A percentile compares a stretch with the other conserved stretches of the same genome.
Conservation (phyloP, 2,797 vertebrate genomes). For the Labroides dimidiatus region DNA sequence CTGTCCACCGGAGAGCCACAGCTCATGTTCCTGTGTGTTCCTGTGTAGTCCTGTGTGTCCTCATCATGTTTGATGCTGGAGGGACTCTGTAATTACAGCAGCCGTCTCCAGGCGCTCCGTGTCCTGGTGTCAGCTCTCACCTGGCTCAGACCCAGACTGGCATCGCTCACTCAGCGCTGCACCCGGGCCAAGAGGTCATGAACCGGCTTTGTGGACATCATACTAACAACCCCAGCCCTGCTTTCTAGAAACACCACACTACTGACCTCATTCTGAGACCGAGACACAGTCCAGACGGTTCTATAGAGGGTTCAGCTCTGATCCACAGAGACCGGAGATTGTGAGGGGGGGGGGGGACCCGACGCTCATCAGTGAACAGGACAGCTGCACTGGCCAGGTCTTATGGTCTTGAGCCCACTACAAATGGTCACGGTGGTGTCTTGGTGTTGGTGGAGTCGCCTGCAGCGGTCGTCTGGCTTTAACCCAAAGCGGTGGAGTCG, state of each 20-base stretch:
- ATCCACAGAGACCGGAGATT: background rate
- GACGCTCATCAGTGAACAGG: too few species aligned
- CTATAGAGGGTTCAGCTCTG: background rate
- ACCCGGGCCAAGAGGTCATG: constrained; percentile 24
- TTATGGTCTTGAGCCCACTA: too few species aligned
- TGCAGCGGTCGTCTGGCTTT: too few species aligned
- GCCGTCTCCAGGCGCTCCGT: constrained; percentile 24
- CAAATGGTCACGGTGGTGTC: too few species aligned
- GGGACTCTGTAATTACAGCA: constrained; percentile 75
- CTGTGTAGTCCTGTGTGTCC: constrained; percentile 10
- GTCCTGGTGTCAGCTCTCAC: constrained; percentile 53
- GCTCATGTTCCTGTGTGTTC: constrained; percentile 16
- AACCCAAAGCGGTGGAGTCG: too few species aligned
- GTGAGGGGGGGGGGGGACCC: too few species aligned
- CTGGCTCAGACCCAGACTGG: constrained; percentile 47
- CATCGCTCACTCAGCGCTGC: background rate
- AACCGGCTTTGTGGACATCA: constrained; percentile 6
- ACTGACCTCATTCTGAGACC: background rate
- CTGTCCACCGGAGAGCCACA: background rate
- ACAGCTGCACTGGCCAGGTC: too few species aligned
- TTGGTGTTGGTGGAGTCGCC: too few species aligned
- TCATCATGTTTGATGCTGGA: constrained; percentile 19
- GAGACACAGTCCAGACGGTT: background rate
- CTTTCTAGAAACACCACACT: constrained; percentile 15
- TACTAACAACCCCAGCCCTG: background rate